A percentile compares a stretch with the other conserved stretches of the same genome.
Evolutionary conservation across 1,140 invertebrate species (phyloP).

Genomic region (Lerema accius): DNA sequence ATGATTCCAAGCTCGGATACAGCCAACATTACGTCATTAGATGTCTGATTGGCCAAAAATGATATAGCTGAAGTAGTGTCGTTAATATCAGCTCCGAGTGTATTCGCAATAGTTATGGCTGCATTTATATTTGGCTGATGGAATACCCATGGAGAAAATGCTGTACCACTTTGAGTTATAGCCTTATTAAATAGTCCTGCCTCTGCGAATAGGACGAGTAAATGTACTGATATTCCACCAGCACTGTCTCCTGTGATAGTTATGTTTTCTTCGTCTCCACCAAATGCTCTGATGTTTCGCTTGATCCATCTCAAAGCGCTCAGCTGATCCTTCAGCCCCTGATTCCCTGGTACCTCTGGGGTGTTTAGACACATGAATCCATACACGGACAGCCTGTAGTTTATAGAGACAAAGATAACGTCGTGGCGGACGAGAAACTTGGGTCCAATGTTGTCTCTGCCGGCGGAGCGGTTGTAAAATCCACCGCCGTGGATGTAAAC

Average conservation of each 20-base stretch:
- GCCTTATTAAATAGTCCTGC: slow-evolving; percentile 45
- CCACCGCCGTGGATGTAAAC: slow-evolving; percentile 41
- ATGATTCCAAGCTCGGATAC: background rate
- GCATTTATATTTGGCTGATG: slow-evolving; percentile 3
- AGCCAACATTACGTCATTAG: background rate
- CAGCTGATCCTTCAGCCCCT: slow-evolving; percentile 50
- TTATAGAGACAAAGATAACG: slow-evolving; percentile 40
- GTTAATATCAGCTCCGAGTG: slow-evolving; percentile 37
- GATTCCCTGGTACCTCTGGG: slow-evolving; percentile 36
- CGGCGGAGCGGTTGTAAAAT: slow-evolving; percentile 32
- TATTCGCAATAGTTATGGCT: slow-evolving; percentile 35
- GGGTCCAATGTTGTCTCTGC: slow-evolving; percentile 29
- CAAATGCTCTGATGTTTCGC: slow-evolving; percentile 43
- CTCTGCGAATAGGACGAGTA: slow-evolving; percentile 38
- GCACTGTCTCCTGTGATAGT: slow-evolving; percentile 38
- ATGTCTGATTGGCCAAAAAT: slow-evolving; percentile 27
- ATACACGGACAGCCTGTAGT: slow-evolving; percentile 43
- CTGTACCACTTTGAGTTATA: slow-evolving; percentile 45
- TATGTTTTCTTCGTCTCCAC: slow-evolving; percentile 39
- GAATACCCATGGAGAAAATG: background rate
- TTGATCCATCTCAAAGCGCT: slow-evolving; percentile 46
- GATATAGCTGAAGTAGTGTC: slow-evolving; percentile 34
- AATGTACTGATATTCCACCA: slow-evolving; percentile 30
- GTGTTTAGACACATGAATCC: slow-evolving; percentile 43
- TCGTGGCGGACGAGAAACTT: slow-evolving; percentile 38